phyloP scores from a whole-genome alignment of 2,113 vertebrate genomes.

The Lepus americanus region DNA sequence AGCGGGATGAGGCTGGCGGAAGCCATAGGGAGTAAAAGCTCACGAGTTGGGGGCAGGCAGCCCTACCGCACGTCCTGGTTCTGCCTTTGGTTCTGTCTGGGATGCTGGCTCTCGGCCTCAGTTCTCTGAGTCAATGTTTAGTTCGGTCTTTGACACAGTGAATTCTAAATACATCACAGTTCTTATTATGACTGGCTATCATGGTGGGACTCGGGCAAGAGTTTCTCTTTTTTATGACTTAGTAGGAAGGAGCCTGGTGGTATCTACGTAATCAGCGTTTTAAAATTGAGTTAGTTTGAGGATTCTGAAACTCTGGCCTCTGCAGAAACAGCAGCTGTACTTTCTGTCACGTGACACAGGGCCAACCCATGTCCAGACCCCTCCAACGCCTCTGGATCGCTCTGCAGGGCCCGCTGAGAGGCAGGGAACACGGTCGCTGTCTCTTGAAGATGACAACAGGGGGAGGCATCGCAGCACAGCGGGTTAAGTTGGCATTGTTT shows the following conservation, averaged over 20 bases:
- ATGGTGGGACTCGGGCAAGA: not conserved
- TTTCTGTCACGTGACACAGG: not conserved
- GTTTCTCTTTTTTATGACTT: conserved; percentile 18
- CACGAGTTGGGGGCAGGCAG: not conserved
- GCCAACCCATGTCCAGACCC: not conserved
- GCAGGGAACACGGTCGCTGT: not conserved
- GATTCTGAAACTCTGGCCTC: not conserved
- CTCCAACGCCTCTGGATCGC: not conserved
- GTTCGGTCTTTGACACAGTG: not conserved
- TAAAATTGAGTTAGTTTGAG: not conserved
- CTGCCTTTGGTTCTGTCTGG: not conserved
- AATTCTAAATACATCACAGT: not conserved
- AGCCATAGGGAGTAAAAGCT: not conserved
- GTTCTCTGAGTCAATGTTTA: not conserved
- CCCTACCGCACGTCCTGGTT: not conserved
- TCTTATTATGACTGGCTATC: not conserved
- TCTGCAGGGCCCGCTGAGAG: not conserved
- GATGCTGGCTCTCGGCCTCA: not conserved
- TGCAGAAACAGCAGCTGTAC: not conserved
- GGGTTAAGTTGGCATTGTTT: too few species aligned
- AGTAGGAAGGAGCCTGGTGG: not conserved
- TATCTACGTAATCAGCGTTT: not conserved
- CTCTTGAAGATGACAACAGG: not conserved
- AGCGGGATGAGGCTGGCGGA: not conserved
- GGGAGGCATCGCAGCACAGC: too few species aligned